These are phyloP conservation scores for Chelon labrosus DNA, from an alignment of 2,797 vertebrate genomes.

Conservation along the genomic window DNA sequence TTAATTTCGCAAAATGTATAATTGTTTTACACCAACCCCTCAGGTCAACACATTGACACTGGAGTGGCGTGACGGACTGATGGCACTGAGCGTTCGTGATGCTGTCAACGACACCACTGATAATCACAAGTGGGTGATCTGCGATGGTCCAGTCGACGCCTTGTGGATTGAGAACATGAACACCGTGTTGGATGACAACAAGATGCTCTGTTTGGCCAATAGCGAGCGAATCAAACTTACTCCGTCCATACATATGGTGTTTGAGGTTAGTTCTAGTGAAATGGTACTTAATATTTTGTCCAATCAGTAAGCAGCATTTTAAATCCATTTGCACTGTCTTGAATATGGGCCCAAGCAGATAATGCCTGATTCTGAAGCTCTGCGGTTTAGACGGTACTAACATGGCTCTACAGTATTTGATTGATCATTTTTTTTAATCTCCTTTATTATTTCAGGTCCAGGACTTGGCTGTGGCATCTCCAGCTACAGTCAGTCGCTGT, in stretches of 20 bases:
- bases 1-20: not conserved
- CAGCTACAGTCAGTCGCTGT: constrained; percentile 92
- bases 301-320: not conserved
- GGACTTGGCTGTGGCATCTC: constrained; percentile 91
- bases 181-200: constrained; percentile 93
- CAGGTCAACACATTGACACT: constrained; percentile 89
- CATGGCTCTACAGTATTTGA: not conserved
- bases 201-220: constrained; percentile 94
- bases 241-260: constrained; percentile 91
- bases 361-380: not conserved
- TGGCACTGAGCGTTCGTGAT: constrained; percentile 90
- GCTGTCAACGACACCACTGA: constrained; percentile 86
- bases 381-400: not conserved
- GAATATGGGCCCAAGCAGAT: not conserved
- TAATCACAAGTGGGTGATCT: constrained; percentile 91
- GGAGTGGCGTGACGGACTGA: constrained; percentile 92
- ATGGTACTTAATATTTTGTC: not conserved
- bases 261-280: constrained; percentile 84
- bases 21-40: constrained; percentile 6
- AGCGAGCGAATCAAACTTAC: constrained; percentile 93
- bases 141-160: constrained; percentile 92
- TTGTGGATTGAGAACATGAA: constrained; percentile 96
- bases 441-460: constrained; percentile 84
- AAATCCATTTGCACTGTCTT: not conserved
- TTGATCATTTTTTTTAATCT: not conserved